Conservation (phyloP, 2,797 vertebrate species). For the Gadopsis bispinosus region DNA sequence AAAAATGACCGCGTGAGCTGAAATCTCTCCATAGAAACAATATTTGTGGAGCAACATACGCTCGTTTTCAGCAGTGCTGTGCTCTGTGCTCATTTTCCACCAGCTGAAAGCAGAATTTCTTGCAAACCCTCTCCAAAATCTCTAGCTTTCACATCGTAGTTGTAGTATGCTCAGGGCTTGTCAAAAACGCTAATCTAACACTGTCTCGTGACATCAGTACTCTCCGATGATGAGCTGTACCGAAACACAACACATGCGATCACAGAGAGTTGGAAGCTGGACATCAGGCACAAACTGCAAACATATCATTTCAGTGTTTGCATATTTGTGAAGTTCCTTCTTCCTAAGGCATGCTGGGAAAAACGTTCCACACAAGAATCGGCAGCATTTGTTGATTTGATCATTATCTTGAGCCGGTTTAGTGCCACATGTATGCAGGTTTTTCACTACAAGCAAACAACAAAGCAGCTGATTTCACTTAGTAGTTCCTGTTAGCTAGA, state of each 20-base stretch:
- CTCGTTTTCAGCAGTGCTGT: background rate
- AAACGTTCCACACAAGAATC: slow-evolving; percentile 23
- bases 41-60: background rate
- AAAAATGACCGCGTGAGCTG: background rate
- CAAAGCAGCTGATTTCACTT: slow-evolving; percentile 33
- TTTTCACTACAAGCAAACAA: slow-evolving; percentile 18
- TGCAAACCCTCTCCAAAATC: background rate
- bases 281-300: background rate
- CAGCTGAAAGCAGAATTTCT: background rate
- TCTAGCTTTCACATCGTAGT: background rate
- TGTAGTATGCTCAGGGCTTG: background rate
- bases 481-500: background rate
- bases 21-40: background rate
- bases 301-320: slow-evolving; percentile 29
- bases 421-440: slow-evolving; percentile 8
- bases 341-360: slow-evolving; percentile 18
- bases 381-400: slow-evolving; percentile 21
- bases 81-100: background rate
- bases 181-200: background rate
- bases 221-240: slow-evolving; percentile 6
- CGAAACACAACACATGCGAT: slow-evolving; percentile 18
- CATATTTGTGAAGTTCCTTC: slow-evolving; percentile 38
- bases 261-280: slow-evolving; percentile 17
- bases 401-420: slow-evolving; percentile 29
- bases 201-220: slow-evolving; percentile 20